Evolutionary conservation across 2,888 invertebrate species (phyloP), one percentile per base, ranked within the genome.

Genomic region (Chrysolina haemoptera): DNA sequence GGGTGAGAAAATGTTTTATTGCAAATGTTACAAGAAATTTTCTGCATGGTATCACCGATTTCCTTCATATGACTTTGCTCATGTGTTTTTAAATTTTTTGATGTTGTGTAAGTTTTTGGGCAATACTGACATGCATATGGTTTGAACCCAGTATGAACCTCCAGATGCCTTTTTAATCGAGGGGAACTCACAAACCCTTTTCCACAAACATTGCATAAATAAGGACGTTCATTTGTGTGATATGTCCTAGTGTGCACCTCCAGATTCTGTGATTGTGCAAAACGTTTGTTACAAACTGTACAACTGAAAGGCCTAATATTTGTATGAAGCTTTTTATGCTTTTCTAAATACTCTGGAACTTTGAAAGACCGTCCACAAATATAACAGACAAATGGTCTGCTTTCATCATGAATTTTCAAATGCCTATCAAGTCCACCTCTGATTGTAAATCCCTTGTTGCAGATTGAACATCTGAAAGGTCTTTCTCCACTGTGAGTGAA

Each of bases 401-500:
- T 79, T 14, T 84, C 77, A 68, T 85, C 83, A 71, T 88, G 87
- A 3, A 85, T 86, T 70, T 82, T 83, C 86, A 86, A 86, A 71
- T 88, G 87, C 0, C 85, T 84, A 1, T 84, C 83, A n/a, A 88
- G 86, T 3, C 86, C 87, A 5, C 86, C 86, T 85, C 86, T 87
- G 48, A 87, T 79, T 0, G 85, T 82, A 75, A 87, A 88, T n/a
- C 86, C 85, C 77, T 87, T 87, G 3, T 86, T 86, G 70, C 86
- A 86, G 35, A 80, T 70, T 18, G 82, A 74, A 72, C 84, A 84
- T 55, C 83, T 74, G 79, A 85, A 85, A 0, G 88, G 88, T 72
- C 83, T 85, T 73, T 87, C 87, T 0, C 87, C 89, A n/a, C 88
- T 89, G 89, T 91, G 91, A 77, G 91, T 91, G 84, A 92, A 89